These are phyloP conservation scores for Pelagia noctiluca DNA, from an alignment of 30 jellyfish, hydroid and myxozoan species.

Conservation along the genomic window DNA sequence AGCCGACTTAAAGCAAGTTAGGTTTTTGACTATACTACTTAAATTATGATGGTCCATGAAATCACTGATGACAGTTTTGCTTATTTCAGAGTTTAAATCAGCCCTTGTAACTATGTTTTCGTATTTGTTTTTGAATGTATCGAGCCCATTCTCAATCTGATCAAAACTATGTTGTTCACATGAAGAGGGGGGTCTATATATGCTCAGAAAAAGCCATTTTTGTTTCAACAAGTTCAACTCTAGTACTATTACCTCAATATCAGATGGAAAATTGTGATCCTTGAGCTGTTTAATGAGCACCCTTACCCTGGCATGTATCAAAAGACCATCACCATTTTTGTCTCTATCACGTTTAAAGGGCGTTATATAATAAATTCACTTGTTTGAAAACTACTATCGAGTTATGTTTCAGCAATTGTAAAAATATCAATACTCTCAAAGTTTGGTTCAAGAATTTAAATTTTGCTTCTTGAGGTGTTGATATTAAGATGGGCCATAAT, in stretches of 20 bases:
- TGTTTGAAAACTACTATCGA: not conserved
- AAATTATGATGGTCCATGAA: slow-evolving; percentile 7
- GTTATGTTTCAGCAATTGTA: not conserved
- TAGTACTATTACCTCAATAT: not conserved
- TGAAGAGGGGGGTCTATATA: slow-evolving; percentile 33
- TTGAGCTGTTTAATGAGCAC: not conserved
- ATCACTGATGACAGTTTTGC: slow-evolving; percentile 4
- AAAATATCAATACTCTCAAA: not conserved
- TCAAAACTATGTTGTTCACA: not conserved
- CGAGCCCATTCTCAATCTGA: slow-evolving; percentile 31
- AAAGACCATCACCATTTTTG: slow-evolving; percentile 15
- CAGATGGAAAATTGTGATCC: not conserved
- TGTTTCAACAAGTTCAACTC: not conserved
- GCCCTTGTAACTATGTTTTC: slow-evolving; percentile 14
- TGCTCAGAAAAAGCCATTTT: not conserved
- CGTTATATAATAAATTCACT: not conserved
- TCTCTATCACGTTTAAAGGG: too few relatives aligned
- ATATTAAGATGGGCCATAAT: too few relatives aligned
- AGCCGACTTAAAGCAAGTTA: slow-evolving; percentile 53
- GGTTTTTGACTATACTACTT: not conserved
- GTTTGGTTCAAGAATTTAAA: too few relatives aligned
- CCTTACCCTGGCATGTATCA: not conserved
- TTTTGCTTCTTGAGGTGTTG: too few relatives aligned
- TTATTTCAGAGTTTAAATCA: slow-evolving; percentile 20
- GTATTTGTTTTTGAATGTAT: not conserved